Evolutionary conservation across 2,113 vertebrate genomes (phyloP).

Genomic region (Hydrochoerus hydrochaeris): DNA sequence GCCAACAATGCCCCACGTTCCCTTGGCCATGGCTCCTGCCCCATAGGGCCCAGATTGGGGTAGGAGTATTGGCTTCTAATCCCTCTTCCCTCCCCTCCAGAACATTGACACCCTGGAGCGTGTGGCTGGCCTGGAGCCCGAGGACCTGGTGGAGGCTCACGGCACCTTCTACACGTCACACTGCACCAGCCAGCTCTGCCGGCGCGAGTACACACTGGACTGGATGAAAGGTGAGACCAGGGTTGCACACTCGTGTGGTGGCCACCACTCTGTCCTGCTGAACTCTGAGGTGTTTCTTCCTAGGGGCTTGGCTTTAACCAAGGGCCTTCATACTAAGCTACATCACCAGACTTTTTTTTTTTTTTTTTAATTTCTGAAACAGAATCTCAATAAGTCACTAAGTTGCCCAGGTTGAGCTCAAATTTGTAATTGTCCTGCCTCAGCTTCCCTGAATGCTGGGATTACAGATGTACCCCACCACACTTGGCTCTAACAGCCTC

Average conservation of each 20-base stretch:
- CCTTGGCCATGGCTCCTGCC: not conserved
- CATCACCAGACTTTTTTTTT: not conserved
- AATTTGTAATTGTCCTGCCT: not conserved
- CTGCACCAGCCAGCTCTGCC: conserved; percentile 89
- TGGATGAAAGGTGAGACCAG: conserved; percentile 94
- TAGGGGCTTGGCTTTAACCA: not conserved
- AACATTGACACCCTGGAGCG: conserved; percentile 96
- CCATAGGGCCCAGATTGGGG: rapidly evolving
- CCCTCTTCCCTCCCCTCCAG: conserved; percentile 76
- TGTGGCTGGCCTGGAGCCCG: conserved; percentile 90
- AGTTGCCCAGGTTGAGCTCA: not conserved
- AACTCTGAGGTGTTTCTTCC: not conserved
- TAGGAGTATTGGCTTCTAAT: rapidly evolving
- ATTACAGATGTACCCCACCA: not conserved
- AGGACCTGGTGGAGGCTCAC: conserved; percentile 94
- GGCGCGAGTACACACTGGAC: conserved; percentile 87
- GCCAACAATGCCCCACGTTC: not conserved
- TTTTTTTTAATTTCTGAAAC: not conserved
- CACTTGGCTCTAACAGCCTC: not conserved
- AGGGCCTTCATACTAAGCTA: not conserved
- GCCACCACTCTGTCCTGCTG: not conserved
- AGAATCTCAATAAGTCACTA: not conserved
- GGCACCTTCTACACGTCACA: conserved; percentile 94
- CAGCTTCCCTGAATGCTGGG: not conserved
- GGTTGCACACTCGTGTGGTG: rapidly evolving